Evolutionary conservation across 2,113 vertebrate species (phyloP).

Genomic region (Sapayoa aenigma): DNA sequence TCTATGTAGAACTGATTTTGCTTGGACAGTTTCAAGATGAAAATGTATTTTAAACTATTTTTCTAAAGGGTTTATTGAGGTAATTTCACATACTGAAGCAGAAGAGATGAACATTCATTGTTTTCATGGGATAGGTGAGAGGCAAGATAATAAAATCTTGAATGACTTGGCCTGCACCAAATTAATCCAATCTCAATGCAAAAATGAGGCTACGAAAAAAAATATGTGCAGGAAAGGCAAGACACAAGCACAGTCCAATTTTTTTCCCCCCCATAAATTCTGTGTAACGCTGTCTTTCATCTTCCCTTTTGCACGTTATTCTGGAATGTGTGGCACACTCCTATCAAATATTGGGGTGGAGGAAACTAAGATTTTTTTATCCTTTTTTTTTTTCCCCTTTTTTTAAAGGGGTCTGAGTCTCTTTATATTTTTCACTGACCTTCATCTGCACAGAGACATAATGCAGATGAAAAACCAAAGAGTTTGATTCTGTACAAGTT

Average conservation of each 20-base stretch:
- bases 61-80: neutral
- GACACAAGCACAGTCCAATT: neutral
- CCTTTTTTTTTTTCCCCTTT: neutral
- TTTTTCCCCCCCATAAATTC: neutral
- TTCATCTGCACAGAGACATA: neutral
- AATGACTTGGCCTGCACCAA: neutral
- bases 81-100: neutral
- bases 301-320: neutral
- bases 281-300: neutral
- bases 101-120: neutral
- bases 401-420: neutral
- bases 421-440: neutral
- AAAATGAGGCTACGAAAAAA: neutral
- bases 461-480: neutral
- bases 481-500: neutral
- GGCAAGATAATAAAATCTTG: neutral
- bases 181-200: neutral
- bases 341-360: neutral
- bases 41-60: neutral
- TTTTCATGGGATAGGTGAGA: neutral
- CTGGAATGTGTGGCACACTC: neutral
- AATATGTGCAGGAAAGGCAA: neutral
- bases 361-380: neutral
- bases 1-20: slow-evolving; percentile 29
- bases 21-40: slow-evolving; percentile 33